phyloP scores from a whole-genome alignment of 1,140 invertebrate genomes.

The Arion vulgaris region DNA sequence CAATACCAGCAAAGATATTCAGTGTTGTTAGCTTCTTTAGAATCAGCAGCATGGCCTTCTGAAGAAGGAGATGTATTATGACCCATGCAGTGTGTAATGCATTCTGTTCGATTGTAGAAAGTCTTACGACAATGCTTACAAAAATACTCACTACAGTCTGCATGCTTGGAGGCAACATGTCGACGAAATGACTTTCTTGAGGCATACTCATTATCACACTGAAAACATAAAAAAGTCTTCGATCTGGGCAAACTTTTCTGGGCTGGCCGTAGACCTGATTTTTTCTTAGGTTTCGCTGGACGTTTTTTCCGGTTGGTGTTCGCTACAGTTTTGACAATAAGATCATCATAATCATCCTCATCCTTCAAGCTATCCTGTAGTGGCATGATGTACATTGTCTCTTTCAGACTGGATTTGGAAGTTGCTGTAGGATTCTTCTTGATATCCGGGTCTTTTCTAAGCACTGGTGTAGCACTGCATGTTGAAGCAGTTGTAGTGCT shows the following conservation, averaged over 20 bases:
- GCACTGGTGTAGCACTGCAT: not conserved
- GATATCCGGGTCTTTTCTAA: not conserved
- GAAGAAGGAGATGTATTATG: not conserved
- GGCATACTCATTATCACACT: conserved; percentile 20
- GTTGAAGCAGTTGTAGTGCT: not conserved
- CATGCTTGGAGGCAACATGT: conserved; percentile 15
- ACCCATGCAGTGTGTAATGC: conserved; percentile 14
- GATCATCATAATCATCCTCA: not conserved
- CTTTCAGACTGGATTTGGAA: not conserved
- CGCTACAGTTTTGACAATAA: not conserved
- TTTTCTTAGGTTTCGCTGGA: not conserved
- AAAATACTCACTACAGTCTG: not conserved
- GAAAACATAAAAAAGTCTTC: conserved; percentile 3
- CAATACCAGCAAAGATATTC: conserved; percentile 27
- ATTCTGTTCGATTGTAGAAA: conserved; percentile 16
- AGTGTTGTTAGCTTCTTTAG: not conserved
- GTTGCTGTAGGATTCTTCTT: not conserved
- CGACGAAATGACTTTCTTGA: conserved; percentile 20
- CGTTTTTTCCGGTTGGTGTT: not conserved
- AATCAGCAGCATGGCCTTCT: too few relatives aligned
- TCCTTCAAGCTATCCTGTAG: not conserved
- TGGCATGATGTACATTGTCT: conserved; percentile 16
- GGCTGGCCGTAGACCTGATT: not conserved
- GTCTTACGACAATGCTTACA: conserved; percentile 20
- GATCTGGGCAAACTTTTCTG: not conserved